A percentile compares a stretch with the other conserved stretches of the same genome.
Evolutionary conservation across 2,113 vertebrate species (phyloP).

Genomic region (Gallinago jamesoni): DNA sequence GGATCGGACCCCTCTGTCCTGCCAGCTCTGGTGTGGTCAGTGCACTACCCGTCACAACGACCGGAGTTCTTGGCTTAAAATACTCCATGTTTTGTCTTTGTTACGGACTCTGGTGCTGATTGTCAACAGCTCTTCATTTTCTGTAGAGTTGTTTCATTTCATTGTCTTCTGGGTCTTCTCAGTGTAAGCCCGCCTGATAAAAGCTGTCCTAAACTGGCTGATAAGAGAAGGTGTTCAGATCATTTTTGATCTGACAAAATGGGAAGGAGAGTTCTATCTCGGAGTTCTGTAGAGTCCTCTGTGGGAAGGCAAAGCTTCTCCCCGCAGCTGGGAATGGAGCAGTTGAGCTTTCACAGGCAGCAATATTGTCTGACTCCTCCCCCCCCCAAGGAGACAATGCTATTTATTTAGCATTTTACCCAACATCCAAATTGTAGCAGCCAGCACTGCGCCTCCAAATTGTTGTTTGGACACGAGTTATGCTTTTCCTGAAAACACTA

Average conservation of each 20-base stretch:
- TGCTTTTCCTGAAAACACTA: neutral
- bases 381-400: too few relatives aligned
- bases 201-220: accelerated
- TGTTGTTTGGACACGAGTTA: neutral
- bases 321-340: accelerated
- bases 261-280: neutral
- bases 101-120: accelerated
- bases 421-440: accelerated
- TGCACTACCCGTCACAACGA: too few relatives aligned
- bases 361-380: accelerated
- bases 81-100: accelerated
- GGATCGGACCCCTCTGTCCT: accelerated
- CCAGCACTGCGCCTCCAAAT: accelerated
- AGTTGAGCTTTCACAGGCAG: neutral
- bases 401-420: neutral
- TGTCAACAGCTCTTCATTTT: accelerated
- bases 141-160: neutral
- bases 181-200: too few relatives aligned
- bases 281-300: accelerated
- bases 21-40: neutral
- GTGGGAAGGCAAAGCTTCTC: neutral
- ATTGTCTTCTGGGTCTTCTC: neutral
- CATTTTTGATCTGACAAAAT: neutral
- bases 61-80: accelerated
- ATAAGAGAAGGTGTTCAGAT: neutral